Percentiles rank a stretch among this genome's conserved stretches.
Conservation (phyloP, 2,113 vertebrate species). For the Ahaetulla prasina region DNA sequence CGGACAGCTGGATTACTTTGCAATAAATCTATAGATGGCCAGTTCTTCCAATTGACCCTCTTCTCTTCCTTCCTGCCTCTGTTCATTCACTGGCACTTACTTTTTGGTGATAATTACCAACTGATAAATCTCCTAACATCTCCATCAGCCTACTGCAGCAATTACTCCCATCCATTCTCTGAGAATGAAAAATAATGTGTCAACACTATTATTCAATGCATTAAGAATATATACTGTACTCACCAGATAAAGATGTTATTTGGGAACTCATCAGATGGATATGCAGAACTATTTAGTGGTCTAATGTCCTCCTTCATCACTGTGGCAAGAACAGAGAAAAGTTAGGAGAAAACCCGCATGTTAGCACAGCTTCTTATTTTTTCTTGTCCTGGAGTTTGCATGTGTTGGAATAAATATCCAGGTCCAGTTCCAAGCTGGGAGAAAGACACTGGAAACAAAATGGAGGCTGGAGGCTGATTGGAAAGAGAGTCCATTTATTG, state of each 20-base stretch:
- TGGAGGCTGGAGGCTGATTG: too few relatives aligned
- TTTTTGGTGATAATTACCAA: neutral
- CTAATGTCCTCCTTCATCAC: slow-evolving; percentile 65
- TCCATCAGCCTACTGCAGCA: neutral
- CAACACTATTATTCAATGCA: neutral
- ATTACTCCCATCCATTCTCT: neutral
- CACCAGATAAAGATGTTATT: slow-evolving; percentile 62
- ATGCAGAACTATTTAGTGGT: slow-evolving; percentile 49
- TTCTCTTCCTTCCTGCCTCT: neutral
- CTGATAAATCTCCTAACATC: neutral
- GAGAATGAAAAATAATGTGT: neutral
- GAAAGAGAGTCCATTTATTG: too few relatives aligned
- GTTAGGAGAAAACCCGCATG: neutral
- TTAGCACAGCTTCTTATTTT: neutral
- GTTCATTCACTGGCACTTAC: neutral
- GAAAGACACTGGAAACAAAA: too few relatives aligned
- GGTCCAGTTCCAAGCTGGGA: too few relatives aligned
- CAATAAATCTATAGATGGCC: neutral
- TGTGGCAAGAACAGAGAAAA: slow-evolving; percentile 28
- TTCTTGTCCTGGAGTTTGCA: neutral
- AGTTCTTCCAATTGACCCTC: neutral
- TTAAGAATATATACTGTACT: slow-evolving; percentile 43
- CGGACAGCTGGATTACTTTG: neutral
- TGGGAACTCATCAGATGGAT: slow-evolving; percentile 59
- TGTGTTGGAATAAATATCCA: too few relatives aligned